Conservation (phyloP, 1,140 invertebrate species). For the Drosophila subpulchrella region DNA sequence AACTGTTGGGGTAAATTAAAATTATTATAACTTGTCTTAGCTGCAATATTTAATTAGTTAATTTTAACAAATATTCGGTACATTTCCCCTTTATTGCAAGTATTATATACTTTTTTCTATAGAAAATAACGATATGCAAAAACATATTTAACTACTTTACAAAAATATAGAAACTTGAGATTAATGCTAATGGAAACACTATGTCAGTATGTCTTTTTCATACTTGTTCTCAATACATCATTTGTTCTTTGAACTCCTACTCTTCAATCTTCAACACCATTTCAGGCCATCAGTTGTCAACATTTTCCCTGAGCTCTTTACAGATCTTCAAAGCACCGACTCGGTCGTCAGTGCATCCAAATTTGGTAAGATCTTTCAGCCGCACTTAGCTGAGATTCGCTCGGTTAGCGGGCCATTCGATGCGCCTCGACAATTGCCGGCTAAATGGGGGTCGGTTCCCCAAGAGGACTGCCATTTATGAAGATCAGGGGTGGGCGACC, state of each 20-base stretch:
- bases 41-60: background rate
- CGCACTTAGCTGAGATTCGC: constrained; percentile 24
- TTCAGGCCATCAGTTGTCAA: background rate
- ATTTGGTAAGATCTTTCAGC: constrained; percentile 36
- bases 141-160: background rate
- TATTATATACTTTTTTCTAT: background rate
- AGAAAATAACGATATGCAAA: no score
- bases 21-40: background rate
- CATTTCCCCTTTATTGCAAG: background rate
- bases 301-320: constrained; percentile 8
- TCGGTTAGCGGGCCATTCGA: constrained; percentile 24
- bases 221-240: background rate
- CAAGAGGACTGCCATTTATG: constrained; percentile 15
- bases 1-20: constrained; percentile 12
- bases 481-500: constrained; percentile 37
- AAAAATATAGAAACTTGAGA: background rate
- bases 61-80: background rate
- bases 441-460: constrained; percentile 17
- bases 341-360: constrained; percentile 24
- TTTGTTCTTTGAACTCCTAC: constrained; percentile 28
- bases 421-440: constrained; percentile 26
- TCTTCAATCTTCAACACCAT: background rate
- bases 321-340: constrained; percentile 28
- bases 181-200: background rate
- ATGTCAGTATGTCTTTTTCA: background rate